Conservation (phyloP, 2,888 invertebrate species). For the Drosophila merina region DNA sequence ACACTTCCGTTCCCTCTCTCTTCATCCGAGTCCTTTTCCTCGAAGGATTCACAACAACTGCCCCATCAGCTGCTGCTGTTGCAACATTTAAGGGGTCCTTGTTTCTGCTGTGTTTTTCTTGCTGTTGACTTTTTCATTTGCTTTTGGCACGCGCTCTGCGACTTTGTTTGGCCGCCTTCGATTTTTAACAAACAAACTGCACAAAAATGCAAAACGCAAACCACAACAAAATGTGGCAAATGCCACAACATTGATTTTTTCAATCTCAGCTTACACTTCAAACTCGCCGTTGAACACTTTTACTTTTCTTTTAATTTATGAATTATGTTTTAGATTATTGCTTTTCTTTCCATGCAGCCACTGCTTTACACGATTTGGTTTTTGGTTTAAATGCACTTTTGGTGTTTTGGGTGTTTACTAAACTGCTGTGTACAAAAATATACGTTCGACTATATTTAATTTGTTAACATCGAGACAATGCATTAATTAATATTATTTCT, state of each 20-base stretch:
- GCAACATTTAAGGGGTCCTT: slow-evolving; percentile 8
- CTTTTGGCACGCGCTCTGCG: slow-evolving; percentile 62
- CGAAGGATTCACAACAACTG: slow-evolving; percentile 55
- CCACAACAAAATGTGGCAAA: slow-evolving; percentile 28
- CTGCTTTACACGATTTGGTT: slow-evolving; percentile 9
- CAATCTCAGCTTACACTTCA: slow-evolving; percentile 57
- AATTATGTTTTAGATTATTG: slow-evolving; percentile 29
- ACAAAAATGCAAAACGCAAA: slow-evolving; percentile 7
- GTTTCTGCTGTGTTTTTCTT: slow-evolving; percentile 19
- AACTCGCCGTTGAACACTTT: slow-evolving; percentile 46
- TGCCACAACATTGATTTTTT: slow-evolving; percentile 53
- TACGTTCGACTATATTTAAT: slow-evolving; percentile 37
- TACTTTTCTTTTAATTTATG: slow-evolving; percentile 33
- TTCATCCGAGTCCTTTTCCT: slow-evolving; percentile 11
- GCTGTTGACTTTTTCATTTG: slow-evolving; percentile 29
- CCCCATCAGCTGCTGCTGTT: slow-evolving; percentile 66
- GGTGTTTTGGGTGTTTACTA: slow-evolving; percentile 54
- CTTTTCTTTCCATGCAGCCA: slow-evolving; percentile 14
- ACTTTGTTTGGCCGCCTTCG: slow-evolving; percentile 76
- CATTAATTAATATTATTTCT: slow-evolving; percentile 15
- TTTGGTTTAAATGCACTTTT: slow-evolving; percentile 69
- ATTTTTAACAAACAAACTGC: slow-evolving; percentile 63
- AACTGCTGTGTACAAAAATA: slow-evolving; percentile 52
- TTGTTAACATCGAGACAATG: slow-evolving; percentile 33
- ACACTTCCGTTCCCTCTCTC: neutral